Evolutionary conservation across 2,888 invertebrate genomes (phyloP).

Genomic region (Drosophila nigritarsus): DNA sequence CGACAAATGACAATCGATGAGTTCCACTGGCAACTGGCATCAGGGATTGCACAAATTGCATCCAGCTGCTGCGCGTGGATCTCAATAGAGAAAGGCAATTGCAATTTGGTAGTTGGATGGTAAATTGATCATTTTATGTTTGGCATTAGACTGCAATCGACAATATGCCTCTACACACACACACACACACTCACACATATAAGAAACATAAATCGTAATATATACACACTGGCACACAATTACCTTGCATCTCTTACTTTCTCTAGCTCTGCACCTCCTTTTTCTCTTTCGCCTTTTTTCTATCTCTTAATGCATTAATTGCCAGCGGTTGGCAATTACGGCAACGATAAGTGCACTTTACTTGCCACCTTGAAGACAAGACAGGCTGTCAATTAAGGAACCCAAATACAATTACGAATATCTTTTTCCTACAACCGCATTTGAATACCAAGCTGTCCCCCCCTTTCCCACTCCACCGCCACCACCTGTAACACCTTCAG

Average conservation of each 20-base stretch:
- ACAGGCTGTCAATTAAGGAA: slow-evolving; percentile 56
- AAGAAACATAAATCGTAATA: neutral
- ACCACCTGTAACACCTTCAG: neutral
- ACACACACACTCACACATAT: neutral
- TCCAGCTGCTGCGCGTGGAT: neutral
- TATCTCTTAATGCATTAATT: neutral
- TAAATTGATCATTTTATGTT: slow-evolving; percentile 10
- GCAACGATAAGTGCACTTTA: slow-evolving; percentile 10
- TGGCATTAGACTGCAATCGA: neutral
- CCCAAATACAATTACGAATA: slow-evolving; percentile 55
- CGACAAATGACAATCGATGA: slow-evolving; percentile 8
- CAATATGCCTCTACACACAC: neutral
- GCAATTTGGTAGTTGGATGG: neutral
- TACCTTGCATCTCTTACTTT: slow-evolving; percentile 7
- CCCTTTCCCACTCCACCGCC: neutral
- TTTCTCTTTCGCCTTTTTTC: neutral
- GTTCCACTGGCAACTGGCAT: neutral
- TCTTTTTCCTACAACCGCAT: slow-evolving; percentile 20
- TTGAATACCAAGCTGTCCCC: neutral
- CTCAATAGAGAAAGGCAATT: neutral
- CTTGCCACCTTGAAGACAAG: slow-evolving; percentile 19
- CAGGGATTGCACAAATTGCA: no score
- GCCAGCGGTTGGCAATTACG: slow-evolving; percentile 1
- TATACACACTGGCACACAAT: neutral
- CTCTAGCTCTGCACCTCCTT: neutral